phyloP scores from a whole-genome alignment of 1,140 invertebrate genomes.

The Pseudomyrmex gracilis region DNA sequence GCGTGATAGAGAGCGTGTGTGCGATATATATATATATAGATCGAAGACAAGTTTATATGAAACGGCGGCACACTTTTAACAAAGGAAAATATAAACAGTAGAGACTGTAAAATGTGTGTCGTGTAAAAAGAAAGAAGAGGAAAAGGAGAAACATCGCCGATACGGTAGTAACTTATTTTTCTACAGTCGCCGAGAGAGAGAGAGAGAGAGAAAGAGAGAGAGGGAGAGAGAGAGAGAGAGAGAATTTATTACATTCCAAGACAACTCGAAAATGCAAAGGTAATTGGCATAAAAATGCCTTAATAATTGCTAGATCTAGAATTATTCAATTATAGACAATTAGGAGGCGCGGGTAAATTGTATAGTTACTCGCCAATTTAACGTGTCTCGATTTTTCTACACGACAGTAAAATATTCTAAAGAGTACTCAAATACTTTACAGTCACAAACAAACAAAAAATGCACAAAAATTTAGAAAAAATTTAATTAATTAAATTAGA shows the following conservation, averaged over 20 bases:
- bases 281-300: no score
- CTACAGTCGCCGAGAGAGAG: conserved; percentile 76
- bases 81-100: conserved; percentile 20
- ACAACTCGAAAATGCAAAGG: conserved; percentile 55
- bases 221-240: no score
- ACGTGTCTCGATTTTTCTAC: no score
- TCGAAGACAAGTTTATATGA: conserved; percentile 14
- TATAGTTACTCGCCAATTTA: no score
- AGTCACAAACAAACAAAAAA: no score
- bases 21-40: conserved; percentile 1
- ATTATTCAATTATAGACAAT: no score
- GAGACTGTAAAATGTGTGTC: conserved; percentile 17
- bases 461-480: no score
- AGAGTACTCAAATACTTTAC: no score
- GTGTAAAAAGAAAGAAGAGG: not conserved
- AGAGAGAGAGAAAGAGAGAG: not conserved
- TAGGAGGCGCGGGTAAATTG: no score
- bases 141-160: conserved; percentile 66
- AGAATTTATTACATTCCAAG: conserved; percentile 74
- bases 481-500: no score
- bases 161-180: conserved; percentile 81
- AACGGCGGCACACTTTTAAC: conserved; percentile 17
- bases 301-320: no score
- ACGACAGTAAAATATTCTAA: no score
- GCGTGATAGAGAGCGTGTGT: conserved; percentile 4